Evolutionary conservation across 2,888 invertebrate species (phyloP).

Genomic region (Gymnoscelis rufifasciata): DNA sequence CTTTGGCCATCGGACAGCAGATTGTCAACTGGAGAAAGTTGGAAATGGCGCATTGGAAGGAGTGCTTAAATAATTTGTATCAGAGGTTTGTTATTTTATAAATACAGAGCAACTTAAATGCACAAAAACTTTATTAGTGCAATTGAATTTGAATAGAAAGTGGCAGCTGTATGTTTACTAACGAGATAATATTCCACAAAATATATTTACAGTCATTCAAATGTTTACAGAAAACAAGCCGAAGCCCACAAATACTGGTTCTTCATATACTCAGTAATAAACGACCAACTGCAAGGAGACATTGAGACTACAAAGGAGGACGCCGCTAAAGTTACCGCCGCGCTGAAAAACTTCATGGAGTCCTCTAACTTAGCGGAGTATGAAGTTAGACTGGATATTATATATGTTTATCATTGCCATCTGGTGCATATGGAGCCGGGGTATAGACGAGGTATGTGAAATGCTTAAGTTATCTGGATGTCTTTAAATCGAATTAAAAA

Average conservation of each 20-base stretch:
- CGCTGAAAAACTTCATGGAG: slow-evolving; percentile 90
- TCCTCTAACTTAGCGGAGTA: slow-evolving; percentile 91
- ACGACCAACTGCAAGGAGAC: slow-evolving; percentile 75
- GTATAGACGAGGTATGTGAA: slow-evolving; percentile 61
- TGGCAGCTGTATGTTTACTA: too few species aligned
- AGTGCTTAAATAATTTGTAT: slow-evolving; percentile 84
- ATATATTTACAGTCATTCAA: background rate
- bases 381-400: slow-evolving; percentile 85
- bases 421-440: slow-evolving; percentile 78
- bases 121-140: too few species aligned
- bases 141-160: too few species aligned
- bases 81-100: slow-evolving; percentile 65
- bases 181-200: too few species aligned
- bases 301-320: slow-evolving; percentile 33
- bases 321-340: slow-evolving; percentile 58
- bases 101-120: too few species aligned
- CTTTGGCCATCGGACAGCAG: slow-evolving; percentile 86
- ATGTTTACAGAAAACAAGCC: slow-evolving; percentile 77
- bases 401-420: slow-evolving; percentile 91
- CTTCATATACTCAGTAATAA: slow-evolving; percentile 86
- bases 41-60: slow-evolving; percentile 93
- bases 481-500: too few species aligned
- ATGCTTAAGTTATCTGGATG: too few species aligned
- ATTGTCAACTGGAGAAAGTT: slow-evolving; percentile 94
- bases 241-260: slow-evolving; percentile 94